These are phyloP conservation scores for Minunthozetes semirufus DNA, from an alignment of 2,888 invertebrate genomes.

Conservation along the genomic window DNA sequence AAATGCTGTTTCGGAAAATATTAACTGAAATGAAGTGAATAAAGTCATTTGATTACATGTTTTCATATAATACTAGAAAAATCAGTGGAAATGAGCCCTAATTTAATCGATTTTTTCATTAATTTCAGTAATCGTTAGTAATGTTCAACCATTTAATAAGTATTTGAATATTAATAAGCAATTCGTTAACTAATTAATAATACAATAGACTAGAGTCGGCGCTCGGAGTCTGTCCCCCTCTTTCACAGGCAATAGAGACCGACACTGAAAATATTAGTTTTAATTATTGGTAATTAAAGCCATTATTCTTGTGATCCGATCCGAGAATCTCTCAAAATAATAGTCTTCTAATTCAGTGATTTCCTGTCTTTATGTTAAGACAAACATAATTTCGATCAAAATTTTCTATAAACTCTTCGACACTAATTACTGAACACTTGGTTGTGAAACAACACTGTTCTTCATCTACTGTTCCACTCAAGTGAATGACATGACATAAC, in stretches of 20 bases:
- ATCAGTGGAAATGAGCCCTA: not conserved
- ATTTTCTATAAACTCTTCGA: not conserved
- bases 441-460: not conserved
- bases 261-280: no score
- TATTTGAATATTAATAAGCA: not conserved
- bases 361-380: no score
- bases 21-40: no score
- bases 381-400: not conserved
- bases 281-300: no score
- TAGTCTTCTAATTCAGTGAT: no score
- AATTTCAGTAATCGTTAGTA: not conserved
- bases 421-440: not conserved
- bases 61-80: not conserved
- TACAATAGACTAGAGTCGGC: no score
- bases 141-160: not conserved
- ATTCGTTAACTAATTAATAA: not conserved
- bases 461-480: not conserved
- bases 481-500: not conserved
- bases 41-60: not conserved
- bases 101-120: not conserved
- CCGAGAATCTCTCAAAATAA: no score
- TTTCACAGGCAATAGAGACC: no score
- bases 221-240: no score
- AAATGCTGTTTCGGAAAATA: no score
- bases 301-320: no score